Evolutionary conservation across 37 sponge, comb jelly and placozoan genomes (phyloP).

Genomic region (Chondrilla cf. caribensis): DNA sequence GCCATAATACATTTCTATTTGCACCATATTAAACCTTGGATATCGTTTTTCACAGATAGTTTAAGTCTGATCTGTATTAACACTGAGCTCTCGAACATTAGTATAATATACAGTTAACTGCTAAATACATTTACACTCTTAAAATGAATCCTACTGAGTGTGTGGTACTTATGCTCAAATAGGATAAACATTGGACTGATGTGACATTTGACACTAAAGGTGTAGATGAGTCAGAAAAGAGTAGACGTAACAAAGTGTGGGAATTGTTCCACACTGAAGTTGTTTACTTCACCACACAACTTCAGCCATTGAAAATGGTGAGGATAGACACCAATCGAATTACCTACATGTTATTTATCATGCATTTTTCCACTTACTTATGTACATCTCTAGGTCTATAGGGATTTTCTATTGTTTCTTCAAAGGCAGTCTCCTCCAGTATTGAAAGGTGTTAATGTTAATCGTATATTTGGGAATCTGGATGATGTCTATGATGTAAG

Average conservation of each 20-base stretch:
- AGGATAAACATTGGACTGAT: not conserved
- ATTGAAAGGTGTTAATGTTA: not conserved
- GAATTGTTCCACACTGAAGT: slow-evolving; percentile 1
- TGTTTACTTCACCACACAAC: slow-evolving; percentile 7
- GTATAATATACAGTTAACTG: too few species aligned
- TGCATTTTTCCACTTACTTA: too few species aligned
- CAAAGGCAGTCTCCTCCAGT: slow-evolving; percentile 7
- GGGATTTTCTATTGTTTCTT: slow-evolving; percentile 3
- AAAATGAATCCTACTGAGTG: too few species aligned
- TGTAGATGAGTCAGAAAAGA: not conserved
- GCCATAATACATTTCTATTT: too few species aligned
- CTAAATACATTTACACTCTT: too few species aligned
- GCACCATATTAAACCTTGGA: too few species aligned
- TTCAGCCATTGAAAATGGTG: slow-evolving; percentile 11
- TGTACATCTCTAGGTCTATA: slow-evolving; percentile 1
- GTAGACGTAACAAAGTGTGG: slow-evolving; percentile 11
- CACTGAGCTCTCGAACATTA: too few species aligned
- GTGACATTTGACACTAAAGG: not conserved
- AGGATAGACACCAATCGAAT: not conserved
- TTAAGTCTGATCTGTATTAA: too few species aligned
- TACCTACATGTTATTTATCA: too few species aligned
- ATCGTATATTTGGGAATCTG: not conserved
- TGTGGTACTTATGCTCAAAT: not conserved
- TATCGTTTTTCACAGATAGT: too few species aligned
- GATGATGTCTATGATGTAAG: slow-evolving; percentile 11